phyloP scores from a whole-genome alignment of 2,113 vertebrate species.

The Psettodes erumei region DNA sequence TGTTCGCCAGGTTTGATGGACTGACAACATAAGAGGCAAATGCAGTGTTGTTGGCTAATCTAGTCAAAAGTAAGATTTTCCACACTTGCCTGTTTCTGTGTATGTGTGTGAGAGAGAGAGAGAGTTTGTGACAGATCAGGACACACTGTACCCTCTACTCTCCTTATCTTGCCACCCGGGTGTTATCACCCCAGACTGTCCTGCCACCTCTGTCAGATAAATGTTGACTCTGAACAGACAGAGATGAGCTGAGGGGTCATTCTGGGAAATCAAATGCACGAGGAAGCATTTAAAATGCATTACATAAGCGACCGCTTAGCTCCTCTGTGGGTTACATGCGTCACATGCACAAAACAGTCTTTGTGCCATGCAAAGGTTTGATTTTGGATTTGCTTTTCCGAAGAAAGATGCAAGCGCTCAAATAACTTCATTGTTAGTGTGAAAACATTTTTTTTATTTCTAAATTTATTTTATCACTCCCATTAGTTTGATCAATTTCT shows the following conservation, averaged over 20 bases:
- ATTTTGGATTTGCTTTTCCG: not conserved
- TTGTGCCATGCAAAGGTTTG: not conserved
- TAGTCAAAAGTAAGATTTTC: not conserved
- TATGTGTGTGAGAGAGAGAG: not conserved
- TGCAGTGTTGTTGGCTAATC: not conserved
- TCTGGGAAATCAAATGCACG: not conserved
- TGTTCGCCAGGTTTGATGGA: slow-evolving; percentile 8
- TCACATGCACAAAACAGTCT: not conserved
- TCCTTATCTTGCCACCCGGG: slow-evolving; percentile 38
- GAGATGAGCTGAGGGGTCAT: slow-evolving; percentile 6
- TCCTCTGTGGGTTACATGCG: not conserved
- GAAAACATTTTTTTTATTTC: not conserved
- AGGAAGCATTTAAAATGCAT: not conserved
- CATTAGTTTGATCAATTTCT: not conserved
- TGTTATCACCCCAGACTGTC: slow-evolving; percentile 36
- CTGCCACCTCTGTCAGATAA: slow-evolving; percentile 36
- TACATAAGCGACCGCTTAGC: not conserved
- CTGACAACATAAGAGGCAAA: not conserved
- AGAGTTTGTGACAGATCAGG: not conserved
- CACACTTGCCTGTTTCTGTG: not conserved
- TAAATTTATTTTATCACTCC: not conserved
- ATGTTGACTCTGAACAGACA: slow-evolving; percentile 6
- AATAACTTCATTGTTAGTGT: not conserved
- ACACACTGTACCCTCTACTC: slow-evolving; percentile 16
- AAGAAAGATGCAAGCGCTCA: not conserved